Base-by-base conservation (phyloP, 2,797 vertebrate genomes). In the Chelmon rostratus region DNA sequence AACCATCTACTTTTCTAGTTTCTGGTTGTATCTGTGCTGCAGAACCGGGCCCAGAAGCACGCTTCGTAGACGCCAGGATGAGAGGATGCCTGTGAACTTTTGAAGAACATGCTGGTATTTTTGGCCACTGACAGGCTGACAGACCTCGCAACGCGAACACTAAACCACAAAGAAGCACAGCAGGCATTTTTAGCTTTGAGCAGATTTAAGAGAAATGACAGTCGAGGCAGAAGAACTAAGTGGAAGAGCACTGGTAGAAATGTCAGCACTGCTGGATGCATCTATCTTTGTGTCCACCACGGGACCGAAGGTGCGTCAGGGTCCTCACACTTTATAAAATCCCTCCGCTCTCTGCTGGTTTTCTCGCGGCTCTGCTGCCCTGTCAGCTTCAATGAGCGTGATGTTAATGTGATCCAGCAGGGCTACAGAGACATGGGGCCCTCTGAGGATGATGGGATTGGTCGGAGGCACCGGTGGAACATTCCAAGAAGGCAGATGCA, bases 401-500 rank as follows among this genome's bases (percentile, higher is more conserved):
- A 90, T 62, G 67, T 54, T 93, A 82, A 93, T 91, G 78, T 87
- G 91, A 93, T 91, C 42, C 82, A 92, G 83, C 92, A 89, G 83
- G 73, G 37, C 82, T 18, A 62, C 70, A 74, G 80, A 89, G 81
- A 85, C 84, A 44, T 54, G 0, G 31, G 49, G 57, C 73, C 72
- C 80, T 40, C 68, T 52, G 79, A 90, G 82, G 64, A 70, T 54
- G 53, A 76, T 71, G 76, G 79, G 78, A 89, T 91, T 83, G 90
- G 82, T 90, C 16, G 10, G 67, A 81, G 76, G 68, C 80, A 78
- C 61, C 31, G 13, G 44, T 12, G n/a, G 42, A 85, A 76, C 68
- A 49, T 74, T 83, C 66, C 63, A 75, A 83, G 84, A 78, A 82
- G 79, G 58, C 66, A 72, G 76, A 33, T 12, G 8, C 68, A 33